Evolutionary conservation across 53 echinoderm and acorn worm genomes (phyloP), one percentile per base, ranked within the genome.

Genomic region (Crossaster papposus): DNA sequence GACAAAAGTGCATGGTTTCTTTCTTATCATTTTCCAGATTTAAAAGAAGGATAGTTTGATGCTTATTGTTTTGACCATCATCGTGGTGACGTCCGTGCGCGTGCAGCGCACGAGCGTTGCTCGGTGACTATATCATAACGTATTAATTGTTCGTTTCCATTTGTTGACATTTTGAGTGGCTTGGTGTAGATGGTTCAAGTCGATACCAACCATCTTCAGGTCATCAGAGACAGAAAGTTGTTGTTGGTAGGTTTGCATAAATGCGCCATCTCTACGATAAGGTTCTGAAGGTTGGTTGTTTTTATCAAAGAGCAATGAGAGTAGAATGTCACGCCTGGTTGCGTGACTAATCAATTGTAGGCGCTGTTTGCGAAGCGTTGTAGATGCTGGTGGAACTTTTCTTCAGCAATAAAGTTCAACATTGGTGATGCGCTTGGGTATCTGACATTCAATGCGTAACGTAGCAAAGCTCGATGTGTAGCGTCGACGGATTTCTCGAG

Each of bases 331-430:
- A 30, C 30, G n/a, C n/a, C n/a, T n/a, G n/a, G n/a, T n/a, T n/a
- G n/a, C n/a, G n/a, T n/a, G n/a, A n/a, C n/a, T n/a, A 30, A 72
- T 72, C 72, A 72, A 32, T 72, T 72, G 72, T 64, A 64, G 64
- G 64, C 64, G 64, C 64, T 14, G 64, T 72, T 72, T 72, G 72
- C 72, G 72, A 72, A 72, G 72, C 29, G 72, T 72, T 72, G 31
- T n/a, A n/a, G n/a, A n/a, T n/a, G n/a, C n/a, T n/a, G n/a, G n/a
- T n/a, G n/a, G n/a, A n/a, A n/a, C n/a, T n/a, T n/a, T n/a, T n/a
- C n/a, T n/a, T n/a, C n/a, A n/a, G n/a, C n/a, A n/a, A n/a, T n/a
- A n/a, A n/a, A n/a, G n/a, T n/a, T n/a, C n/a, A n/a, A n/a, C n/a
- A n/a, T n/a, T n/a, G n/a, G n/a, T n/a, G n/a, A n/a, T 72, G 72